phyloP scores from a whole-genome alignment of 2,113 vertebrate species.

The Macrotus californicus region DNA sequence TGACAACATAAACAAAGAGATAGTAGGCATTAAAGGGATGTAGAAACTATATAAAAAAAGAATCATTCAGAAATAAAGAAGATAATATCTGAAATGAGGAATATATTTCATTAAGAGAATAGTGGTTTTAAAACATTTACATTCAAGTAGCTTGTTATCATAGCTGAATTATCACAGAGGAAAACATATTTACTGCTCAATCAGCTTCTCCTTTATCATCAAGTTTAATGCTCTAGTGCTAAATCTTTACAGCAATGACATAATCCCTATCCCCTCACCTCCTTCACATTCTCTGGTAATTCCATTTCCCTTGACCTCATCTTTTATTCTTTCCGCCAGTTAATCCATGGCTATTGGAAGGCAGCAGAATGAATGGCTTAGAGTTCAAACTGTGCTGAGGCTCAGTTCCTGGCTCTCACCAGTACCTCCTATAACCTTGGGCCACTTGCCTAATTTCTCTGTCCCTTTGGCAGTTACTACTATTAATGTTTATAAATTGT shows the following conservation, averaged over 20 bases:
- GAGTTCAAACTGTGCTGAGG: background rate
- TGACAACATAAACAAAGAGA: no score
- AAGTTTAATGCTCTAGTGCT: background rate
- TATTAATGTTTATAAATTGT: background rate
- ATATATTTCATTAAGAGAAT: background rate
- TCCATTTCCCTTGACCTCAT: background rate
- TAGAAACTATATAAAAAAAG: no score
- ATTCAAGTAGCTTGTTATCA: background rate
- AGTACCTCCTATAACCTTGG: background rate
- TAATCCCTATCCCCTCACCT: background rate
- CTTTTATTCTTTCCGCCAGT: background rate
- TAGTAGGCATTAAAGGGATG: no score
- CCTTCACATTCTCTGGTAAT: background rate
- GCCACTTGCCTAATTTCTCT: background rate
- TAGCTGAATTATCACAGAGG: background rate
- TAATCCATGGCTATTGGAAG: background rate
- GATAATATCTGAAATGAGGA: no score
- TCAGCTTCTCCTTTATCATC: background rate
- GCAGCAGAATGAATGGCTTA: background rate
- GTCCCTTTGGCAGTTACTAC: background rate
- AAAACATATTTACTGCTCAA: background rate
- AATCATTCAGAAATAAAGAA: no score
- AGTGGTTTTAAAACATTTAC: background rate
- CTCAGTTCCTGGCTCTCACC: background rate
- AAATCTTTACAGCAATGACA: background rate